Base-by-base conservation (phyloP, 2,113 vertebrate genomes). In the Corydoras maculifer region DNA sequence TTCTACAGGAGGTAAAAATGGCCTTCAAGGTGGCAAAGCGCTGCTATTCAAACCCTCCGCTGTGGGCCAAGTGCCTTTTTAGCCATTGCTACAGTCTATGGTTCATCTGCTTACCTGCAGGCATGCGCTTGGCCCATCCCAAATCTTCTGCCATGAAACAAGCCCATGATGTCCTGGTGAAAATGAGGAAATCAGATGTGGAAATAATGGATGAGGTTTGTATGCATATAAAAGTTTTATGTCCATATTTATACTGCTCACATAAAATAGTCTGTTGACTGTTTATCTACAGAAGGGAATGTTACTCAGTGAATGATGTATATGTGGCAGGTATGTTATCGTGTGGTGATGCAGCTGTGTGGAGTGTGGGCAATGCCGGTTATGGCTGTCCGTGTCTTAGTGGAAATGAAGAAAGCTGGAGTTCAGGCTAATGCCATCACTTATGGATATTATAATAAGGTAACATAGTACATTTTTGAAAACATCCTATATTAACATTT, bases 391-490 rank as follows among this genome's bases (percentile, higher is more conserved):
- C 90, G 93, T 79, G 94, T 98, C 64, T 86, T 96, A 65, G 92
- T 96, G 79, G 96, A 98, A 88, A 98, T 98, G 95, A 98, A 94
- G 83, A 94, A 91, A 84, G 93, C 94, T 69, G 95, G 93, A 69
- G 90, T 98, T 70, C 88, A 91, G 7, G 95, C 95, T 54, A 98
- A 99, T 80, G 97, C 96, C 69, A 98, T 99, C 84, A 98, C 97
- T 71, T 99, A 99, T 0, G 96, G 97, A 82, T 98, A 98, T 84
- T 99, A 98, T 85, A 99, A 99, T 87, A 99, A 99, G 94, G 97
- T 98, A 85, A 43, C 0, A 2, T 43, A 43, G 18, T 25, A 25
- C 18, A 25, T 25, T 25, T 25, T 25, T 25, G 49, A 35, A 35
- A 11, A 18, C 14, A 25, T 60, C 31, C 51, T 25, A 25, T 25